Conservation (phyloP, 2,113 vertebrate species). For the cattle (Bos taurus) region ARS-UCD2.0 NC_037328.1:42634501-42635000, state of each 20-base stretch:
- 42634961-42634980: slow-evolving; percentile 62
- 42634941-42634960: slow-evolving; percentile 10
- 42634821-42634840: background rate
- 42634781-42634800: background rate
- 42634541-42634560: too few relatives aligned
- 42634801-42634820: background rate
- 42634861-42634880: background rate
- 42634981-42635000: slow-evolving; percentile 6
- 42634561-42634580: background rate
- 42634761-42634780: background rate
- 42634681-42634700: background rate
- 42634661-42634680: background rate
- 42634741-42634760: background rate
- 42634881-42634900: background rate
- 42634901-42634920: slow-evolving; percentile 29
- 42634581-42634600: background rate
- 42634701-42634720: background rate
- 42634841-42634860: background rate
- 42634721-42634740: slow-evolving; percentile 14
- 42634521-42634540: too few relatives aligned
- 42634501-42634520: too few relatives aligned
- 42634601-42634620: background rate
- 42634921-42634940: background rate
- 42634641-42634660: background rate
- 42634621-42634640: background rate